These are phyloP conservation scores for Synergus japonicus DNA, from an alignment of 2,888 invertebrate genomes.

Conservation along the genomic window DNA sequence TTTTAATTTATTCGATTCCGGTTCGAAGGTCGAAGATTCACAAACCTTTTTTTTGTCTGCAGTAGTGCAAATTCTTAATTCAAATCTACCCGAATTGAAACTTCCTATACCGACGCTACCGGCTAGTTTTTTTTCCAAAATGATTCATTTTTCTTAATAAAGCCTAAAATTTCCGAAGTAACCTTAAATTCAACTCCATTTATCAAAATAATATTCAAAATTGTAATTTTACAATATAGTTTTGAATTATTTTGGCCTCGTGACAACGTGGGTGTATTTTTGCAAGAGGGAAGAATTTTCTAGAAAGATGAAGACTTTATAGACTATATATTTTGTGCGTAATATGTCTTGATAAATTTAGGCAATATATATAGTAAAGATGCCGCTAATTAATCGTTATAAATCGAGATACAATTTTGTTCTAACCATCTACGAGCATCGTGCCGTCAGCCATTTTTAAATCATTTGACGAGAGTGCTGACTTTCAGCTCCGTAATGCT, in stretches of 20 bases:
- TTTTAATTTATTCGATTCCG: not conserved
- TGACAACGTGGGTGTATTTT: slow-evolving; percentile 19
- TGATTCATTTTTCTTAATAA: not conserved
- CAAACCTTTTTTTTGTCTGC: not conserved
- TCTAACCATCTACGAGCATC: not conserved
- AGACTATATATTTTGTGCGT: not conserved
- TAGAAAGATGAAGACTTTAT: not conserved
- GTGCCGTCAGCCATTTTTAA: slow-evolving; percentile 33
- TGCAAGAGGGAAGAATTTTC: slow-evolving; percentile 1
- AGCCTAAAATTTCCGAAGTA: not conserved
- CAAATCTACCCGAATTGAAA: not conserved
- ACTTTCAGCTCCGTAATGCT: slow-evolving; percentile 9
- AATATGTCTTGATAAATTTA: not conserved
- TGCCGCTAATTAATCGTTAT: not conserved
- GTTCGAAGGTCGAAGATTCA: slow-evolving; percentile 32
- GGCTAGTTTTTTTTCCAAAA: not conserved
- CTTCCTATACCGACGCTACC: not conserved
- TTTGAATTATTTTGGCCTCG: not conserved
- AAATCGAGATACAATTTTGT: not conserved
- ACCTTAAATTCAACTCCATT: not conserved
- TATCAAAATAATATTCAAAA: not conserved
- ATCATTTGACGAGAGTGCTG: slow-evolving; percentile 17
- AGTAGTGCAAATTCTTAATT: not conserved
- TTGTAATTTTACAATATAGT: not conserved
- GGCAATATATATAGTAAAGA: not conserved